phyloP scores from a whole-genome alignment of 2,888 invertebrate species.

The Campaea margaritaria region DNA sequence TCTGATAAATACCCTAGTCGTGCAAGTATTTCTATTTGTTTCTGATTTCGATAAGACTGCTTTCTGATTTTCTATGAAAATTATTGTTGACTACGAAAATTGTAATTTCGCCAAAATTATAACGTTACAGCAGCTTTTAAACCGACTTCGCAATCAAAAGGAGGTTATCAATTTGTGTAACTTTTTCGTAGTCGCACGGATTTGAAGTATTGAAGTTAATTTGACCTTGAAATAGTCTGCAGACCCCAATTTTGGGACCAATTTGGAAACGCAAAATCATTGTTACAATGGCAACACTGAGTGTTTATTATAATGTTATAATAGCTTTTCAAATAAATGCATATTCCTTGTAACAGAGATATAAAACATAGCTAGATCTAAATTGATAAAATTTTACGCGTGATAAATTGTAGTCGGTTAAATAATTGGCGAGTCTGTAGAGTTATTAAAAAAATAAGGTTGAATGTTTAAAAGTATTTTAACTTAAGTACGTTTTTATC shows the following conservation, averaged over 20 bases:
- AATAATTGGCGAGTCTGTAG: constrained; percentile 15
- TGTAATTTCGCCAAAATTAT: constrained; percentile 24
- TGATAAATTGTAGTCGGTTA: not conserved
- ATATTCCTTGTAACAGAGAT: not conserved
- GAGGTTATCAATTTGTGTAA: constrained; percentile 19
- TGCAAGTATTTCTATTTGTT: constrained; percentile 63
- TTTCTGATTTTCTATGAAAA: constrained; percentile 59
- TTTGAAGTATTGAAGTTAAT: constrained; percentile 57
- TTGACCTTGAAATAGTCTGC: constrained; percentile 26
- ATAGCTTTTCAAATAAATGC: too few species aligned
- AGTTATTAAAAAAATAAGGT: constrained; percentile 18
- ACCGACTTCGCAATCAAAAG: not conserved
- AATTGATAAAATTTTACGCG: not conserved
- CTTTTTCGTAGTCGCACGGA: constrained; percentile 57
- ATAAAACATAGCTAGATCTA: not conserved
- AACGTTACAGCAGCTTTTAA: constrained; percentile 25
- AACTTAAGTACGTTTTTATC: constrained; percentile 53
- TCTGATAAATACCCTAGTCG: constrained; percentile 68
- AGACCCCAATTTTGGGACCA: constrained; percentile 26
- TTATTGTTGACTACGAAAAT: constrained; percentile 46
- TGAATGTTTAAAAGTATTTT: constrained; percentile 52
- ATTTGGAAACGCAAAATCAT: not conserved
- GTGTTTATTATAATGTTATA: too few species aligned
- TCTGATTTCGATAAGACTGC: constrained; percentile 74
- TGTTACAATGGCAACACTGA: too few species aligned